Evolutionary conservation across 2,797 vertebrate genomes (phyloP).

Genomic region (Prionace glauca): DNA sequence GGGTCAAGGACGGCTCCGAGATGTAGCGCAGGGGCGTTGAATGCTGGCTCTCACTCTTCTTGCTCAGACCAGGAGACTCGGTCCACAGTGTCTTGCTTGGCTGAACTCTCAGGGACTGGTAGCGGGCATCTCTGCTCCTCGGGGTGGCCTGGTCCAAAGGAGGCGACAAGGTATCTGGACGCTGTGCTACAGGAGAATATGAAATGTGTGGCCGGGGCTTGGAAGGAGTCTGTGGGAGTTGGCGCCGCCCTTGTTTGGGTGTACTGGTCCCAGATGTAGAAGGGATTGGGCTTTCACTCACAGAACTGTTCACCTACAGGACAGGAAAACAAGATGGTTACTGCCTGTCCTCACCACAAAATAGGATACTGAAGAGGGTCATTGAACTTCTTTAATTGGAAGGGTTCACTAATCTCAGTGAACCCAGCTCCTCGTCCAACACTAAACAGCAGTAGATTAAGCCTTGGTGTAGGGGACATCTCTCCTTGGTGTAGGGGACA

Average conservation of each 20-base stretch:
- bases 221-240: slow-evolving; percentile 87
- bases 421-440: not conserved
- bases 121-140: slow-evolving; percentile 53
- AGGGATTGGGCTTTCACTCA: slow-evolving; percentile 73
- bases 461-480: not conserved
- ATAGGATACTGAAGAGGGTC: not conserved
- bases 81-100: slow-evolving; percentile 55
- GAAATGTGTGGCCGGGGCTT: slow-evolving; percentile 88
- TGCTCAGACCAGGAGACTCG: slow-evolving; percentile 58
- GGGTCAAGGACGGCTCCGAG: slow-evolving; percentile 88
- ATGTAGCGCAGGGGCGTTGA: slow-evolving; percentile 88
- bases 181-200: slow-evolving; percentile 80
- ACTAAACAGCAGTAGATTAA: not conserved
- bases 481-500: too few species aligned
- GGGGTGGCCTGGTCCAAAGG: slow-evolving; percentile 58
- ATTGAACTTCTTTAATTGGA: not conserved
- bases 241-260: slow-evolving; percentile 76
- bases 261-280: slow-evolving; percentile 77
- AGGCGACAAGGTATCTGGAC: slow-evolving; percentile 58
- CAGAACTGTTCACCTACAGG: slow-evolving; percentile 67
- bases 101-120: slow-evolving; percentile 50
- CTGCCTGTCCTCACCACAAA: not conserved
- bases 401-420: not conserved
- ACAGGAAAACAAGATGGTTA: too few species aligned
- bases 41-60: slow-evolving; percentile 59